phyloP scores from a whole-genome alignment of 2,113 vertebrate species.

The Hoplias malabaricus region DNA sequence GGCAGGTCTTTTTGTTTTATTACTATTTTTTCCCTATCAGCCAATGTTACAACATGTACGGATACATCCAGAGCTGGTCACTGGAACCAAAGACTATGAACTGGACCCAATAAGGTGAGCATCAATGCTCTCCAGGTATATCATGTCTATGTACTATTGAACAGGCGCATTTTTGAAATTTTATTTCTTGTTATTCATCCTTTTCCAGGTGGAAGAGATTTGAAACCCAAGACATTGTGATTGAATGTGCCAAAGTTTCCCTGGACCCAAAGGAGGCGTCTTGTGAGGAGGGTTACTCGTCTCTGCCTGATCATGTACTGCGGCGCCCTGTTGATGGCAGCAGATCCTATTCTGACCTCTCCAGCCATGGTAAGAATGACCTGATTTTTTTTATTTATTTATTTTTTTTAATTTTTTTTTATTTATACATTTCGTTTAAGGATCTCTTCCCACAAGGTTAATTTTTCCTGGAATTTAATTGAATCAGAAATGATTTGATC shows the following conservation, averaged over 20 bases:
- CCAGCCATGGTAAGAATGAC: slow-evolving; percentile 75
- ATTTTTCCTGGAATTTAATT: neutral
- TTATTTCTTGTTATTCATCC: neutral
- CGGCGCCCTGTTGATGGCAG: slow-evolving; percentile 35
- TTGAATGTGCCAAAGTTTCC: slow-evolving; percentile 96
- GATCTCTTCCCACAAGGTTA: neutral
- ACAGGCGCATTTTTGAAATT: neutral
- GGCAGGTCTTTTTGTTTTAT: neutral
- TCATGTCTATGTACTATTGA: neutral
- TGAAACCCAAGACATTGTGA: slow-evolving; percentile 95
- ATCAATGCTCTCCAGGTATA: neutral
- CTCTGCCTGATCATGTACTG: slow-evolving; percentile 72
- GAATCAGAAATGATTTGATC: neutral
- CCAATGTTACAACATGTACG: slow-evolving; percentile 96
- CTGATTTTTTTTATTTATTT: neutral
- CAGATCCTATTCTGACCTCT: slow-evolving; percentile 71
- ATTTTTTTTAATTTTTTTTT: neutral
- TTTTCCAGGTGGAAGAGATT: slow-evolving; percentile 89
- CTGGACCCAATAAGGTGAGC: slow-evolving; percentile 90
- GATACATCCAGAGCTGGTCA: slow-evolving; percentile 94
- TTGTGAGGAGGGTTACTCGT: slow-evolving; percentile 85
- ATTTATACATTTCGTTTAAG: neutral
- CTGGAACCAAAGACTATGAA: slow-evolving; percentile 96
- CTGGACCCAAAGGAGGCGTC: slow-evolving; percentile 94
- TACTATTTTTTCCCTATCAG: slow-evolving; percentile 60